Conservation (phyloP, 2,113 vertebrate species). For the Turdus rufiventris region DNA sequence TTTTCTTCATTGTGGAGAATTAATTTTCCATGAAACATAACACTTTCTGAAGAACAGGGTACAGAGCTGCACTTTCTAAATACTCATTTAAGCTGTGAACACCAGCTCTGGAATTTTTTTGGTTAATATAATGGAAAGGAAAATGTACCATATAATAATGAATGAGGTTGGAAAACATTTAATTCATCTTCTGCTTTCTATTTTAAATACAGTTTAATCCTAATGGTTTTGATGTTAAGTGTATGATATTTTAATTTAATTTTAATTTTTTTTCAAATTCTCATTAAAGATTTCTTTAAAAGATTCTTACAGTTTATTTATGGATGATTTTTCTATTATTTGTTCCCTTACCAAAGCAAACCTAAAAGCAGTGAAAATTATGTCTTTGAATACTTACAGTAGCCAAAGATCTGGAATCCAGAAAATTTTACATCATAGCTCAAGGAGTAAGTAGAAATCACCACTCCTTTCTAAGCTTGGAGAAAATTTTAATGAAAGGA, state of each 20-base stretch:
- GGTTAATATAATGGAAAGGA: neutral
- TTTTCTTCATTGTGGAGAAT: neutral
- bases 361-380: neutral
- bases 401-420: neutral
- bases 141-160: neutral
- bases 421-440: neutral
- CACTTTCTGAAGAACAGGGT: neutral
- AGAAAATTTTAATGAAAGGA: neutral
- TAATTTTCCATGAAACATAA: rapidly evolving
- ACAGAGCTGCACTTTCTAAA: neutral
- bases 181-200: neutral
- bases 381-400: neutral
- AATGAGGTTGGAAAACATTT: neutral
- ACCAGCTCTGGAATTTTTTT: neutral
- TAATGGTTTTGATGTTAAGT: neutral
- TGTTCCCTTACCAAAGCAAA: neutral
- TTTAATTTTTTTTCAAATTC: neutral
- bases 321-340: neutral
- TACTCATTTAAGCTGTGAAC: neutral
- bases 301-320: neutral
- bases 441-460: neutral
- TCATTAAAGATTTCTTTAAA: neutral
- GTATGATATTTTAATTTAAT: neutral
- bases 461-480: neutral
- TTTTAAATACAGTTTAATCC: neutral